These are phyloP conservation scores for Suricata suricatta DNA, from an alignment of 2,113 vertebrate species.

Conservation along the genomic window DNA sequence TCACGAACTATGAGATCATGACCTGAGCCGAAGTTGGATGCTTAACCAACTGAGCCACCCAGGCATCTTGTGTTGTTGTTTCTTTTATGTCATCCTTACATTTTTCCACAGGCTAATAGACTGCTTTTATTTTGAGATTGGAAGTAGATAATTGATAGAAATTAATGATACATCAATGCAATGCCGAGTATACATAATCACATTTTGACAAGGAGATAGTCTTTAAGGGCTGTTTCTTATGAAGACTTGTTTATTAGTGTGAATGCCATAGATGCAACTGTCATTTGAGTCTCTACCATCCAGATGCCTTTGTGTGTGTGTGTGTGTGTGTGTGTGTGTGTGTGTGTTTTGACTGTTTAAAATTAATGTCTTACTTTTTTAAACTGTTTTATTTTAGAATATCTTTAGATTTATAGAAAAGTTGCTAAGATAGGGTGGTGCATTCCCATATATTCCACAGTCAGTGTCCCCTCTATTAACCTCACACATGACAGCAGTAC, in stretches of 20 bases:
- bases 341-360: not conserved
- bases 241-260: not conserved
- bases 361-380: not conserved
- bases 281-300: not conserved
- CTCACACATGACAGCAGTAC: not conserved
- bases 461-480: not conserved
- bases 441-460: not conserved
- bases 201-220: not conserved
- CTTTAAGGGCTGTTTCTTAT: not conserved
- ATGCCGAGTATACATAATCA: not conserved
- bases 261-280: not conserved
- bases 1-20: too few relatives aligned
- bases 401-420: not conserved
- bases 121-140: not conserved
- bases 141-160: not conserved
- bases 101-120: not conserved
- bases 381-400: not conserved
- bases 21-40: too few relatives aligned
- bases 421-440: not conserved
- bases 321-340: not conserved
- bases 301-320: not conserved
- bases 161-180: not conserved
- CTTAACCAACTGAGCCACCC: too few relatives aligned
- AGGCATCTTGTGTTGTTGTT: not conserved
- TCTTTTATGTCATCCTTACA: not conserved